Conservation (phyloP, 2,113 vertebrate genomes). For the Forbesichthys papilliferus region DNA sequence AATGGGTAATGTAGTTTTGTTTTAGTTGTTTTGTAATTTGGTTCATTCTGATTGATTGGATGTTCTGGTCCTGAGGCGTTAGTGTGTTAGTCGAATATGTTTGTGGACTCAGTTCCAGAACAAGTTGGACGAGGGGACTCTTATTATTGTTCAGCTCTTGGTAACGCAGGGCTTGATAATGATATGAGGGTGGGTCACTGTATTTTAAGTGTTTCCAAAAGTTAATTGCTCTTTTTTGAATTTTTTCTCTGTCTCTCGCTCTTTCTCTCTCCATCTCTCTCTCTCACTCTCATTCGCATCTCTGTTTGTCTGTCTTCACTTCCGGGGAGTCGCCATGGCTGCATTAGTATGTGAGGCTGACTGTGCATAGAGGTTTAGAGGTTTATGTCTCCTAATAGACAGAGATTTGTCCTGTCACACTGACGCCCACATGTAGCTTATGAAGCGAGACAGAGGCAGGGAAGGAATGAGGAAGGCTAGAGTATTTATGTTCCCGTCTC, state of each 20-base stretch:
- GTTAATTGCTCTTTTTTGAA: too few relatives aligned
- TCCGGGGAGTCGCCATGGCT: constrained; percentile 38
- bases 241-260: neutral
- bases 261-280: neutral
- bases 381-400: constrained; percentile 75
- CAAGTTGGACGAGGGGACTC: too few relatives aligned
- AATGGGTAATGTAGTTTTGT: too few relatives aligned
- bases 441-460: constrained; percentile 35
- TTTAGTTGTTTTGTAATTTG: too few relatives aligned
- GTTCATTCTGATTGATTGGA: too few relatives aligned
- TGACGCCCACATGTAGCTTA: constrained; percentile 66
- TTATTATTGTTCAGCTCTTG: too few relatives aligned
- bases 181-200: too few relatives aligned
- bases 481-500: neutral
- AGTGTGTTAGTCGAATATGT: too few relatives aligned
- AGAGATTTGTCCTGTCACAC: constrained; percentile 74
- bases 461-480: neutral
- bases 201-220: too few relatives aligned
- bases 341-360: constrained; percentile 69
- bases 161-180: too few relatives aligned
- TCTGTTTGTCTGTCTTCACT: constrained; percentile 33
- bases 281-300: neutral
- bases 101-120: too few relatives aligned
- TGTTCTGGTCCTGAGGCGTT: too few relatives aligned
- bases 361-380: constrained; percentile 66